Conservation (phyloP, 2,888 invertebrate genomes). For the Listrodromus nycthemerus region DNA sequence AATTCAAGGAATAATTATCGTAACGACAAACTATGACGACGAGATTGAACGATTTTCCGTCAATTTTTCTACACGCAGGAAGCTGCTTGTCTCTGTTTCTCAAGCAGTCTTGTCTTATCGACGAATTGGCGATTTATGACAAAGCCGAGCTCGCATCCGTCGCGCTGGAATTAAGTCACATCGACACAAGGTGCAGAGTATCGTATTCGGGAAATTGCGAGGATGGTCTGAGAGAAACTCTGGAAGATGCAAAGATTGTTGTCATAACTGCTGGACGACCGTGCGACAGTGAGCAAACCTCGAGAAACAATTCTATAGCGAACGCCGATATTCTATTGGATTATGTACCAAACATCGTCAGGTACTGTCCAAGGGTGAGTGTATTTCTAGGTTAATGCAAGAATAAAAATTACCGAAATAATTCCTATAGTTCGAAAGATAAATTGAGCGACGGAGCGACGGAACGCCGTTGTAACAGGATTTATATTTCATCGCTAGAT, state of each 20-base stretch:
- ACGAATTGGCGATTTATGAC: conserved; percentile 87
- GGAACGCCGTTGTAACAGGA: too few relatives aligned
- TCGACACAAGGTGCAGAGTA: conserved; percentile 85
- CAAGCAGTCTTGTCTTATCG: conserved; percentile 86
- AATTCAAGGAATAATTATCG: conserved; percentile 8
- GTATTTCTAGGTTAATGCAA: not conserved
- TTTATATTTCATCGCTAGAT: too few relatives aligned
- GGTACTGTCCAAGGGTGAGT: conserved; percentile 76
- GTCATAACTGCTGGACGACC: conserved; percentile 88
- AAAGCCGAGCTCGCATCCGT: conserved; percentile 77
- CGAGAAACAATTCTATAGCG: conserved; percentile 87
- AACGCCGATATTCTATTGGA: conserved; percentile 83
- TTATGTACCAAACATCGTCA: conserved; percentile 71
- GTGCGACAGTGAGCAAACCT: conserved; percentile 85
- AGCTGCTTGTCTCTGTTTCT: conserved; percentile 85
- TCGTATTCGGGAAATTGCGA: conserved; percentile 72
- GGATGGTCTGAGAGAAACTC: conserved; percentile 78
- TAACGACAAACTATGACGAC: not conserved
- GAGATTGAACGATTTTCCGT: not conserved
- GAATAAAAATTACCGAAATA: not conserved
- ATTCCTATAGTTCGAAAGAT: not conserved
- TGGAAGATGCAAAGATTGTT: conserved; percentile 87
- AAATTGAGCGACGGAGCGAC: too few relatives aligned
- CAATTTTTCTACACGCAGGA: conserved; percentile 64
- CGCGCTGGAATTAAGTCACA: conserved; percentile 84